Evolutionary conservation across 2,888 invertebrate genomes (phyloP), one percentile per base, ranked within the genome.

Genomic region (Caenorhabditis japonica): DNA sequence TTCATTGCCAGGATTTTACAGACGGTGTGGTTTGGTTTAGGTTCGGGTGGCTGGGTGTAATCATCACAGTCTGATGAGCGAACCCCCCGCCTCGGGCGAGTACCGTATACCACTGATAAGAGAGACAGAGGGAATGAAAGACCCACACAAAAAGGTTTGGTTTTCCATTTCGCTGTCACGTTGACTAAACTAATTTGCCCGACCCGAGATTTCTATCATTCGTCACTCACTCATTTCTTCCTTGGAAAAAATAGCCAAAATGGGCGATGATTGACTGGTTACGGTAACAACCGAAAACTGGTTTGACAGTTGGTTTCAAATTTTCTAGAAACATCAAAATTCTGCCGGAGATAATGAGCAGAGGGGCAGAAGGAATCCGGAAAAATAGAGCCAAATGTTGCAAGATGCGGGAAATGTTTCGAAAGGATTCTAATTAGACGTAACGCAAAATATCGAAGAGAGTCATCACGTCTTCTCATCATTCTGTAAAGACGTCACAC

Each of bases 31-130:
- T 62, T 62, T 44, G 41, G 44, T 59, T n/a, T 33, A 39, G 59
- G 38, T 13, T n/a, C n/a, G 19, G 15, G 17, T 17, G 5, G 15
- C 12, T 17, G 41, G 21, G 46, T 61, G 62, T 62, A 62, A 62
- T 62, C 47, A 62, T 62, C 62, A 62, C 62, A 33, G 62, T 62
- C 46, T 62, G 62, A 62, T 55, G 62, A 36, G 39, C 53, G 21
- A 62, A 52, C 52, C 60, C 43, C 36, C 38, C 8, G 52, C 21
- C 19, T 19, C n/a, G 47, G 17, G n/a, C 19, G 12, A 12, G 34
- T 64, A 64, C 64, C 55, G 64, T 64, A 64, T 64, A 30, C 15
- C 64, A 55, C 33, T 55, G 56, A 56, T 47, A 64, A 55, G 47
- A 64, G 53, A 47, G 15, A 21, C 21, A 12, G 15, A n/a, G 51